Percentiles rank a stretch among this genome's conserved stretches.
Evolutionary conservation across 2,113 vertebrate species (phyloP).

Genomic region (Hyperoodon ampullatus): DNA sequence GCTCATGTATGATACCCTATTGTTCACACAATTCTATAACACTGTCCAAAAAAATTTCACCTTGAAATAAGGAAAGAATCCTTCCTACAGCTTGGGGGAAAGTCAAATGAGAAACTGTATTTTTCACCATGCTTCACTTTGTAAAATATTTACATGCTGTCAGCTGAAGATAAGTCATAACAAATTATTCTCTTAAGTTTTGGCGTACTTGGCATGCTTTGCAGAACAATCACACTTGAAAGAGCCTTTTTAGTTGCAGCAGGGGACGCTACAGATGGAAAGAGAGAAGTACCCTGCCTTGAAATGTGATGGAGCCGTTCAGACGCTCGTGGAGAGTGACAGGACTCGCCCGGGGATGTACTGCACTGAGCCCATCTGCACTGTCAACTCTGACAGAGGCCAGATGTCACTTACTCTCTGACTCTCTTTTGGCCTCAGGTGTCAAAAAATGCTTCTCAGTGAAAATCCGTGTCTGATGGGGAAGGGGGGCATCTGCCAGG

Average conservation of each 20-base stretch:
- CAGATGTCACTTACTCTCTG: not conserved
- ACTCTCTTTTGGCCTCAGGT: not conserved
- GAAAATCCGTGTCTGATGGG: not conserved
- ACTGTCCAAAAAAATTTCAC: not conserved
- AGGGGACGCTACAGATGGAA: slow-evolving; percentile 2
- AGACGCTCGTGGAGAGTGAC: slow-evolving; percentile 63
- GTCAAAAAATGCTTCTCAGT: not conserved
- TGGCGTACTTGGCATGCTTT: not conserved
- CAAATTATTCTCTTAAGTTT: slow-evolving; percentile 35
- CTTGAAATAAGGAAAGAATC: slow-evolving; percentile 46
- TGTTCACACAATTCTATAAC: not conserved
- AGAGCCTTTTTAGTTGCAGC: not conserved
- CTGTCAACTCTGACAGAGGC: not conserved
- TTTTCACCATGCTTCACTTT: slow-evolving; percentile 42
- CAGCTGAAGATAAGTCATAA: slow-evolving; percentile 28
- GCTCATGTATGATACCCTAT: not conserved
- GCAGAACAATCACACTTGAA: not conserved
- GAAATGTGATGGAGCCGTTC: not conserved
- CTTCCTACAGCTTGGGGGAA: not conserved
- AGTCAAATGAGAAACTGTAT: slow-evolving; percentile 60
- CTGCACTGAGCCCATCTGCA: not conserved
- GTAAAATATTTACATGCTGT: slow-evolving; percentile 49
- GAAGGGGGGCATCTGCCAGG: not conserved
- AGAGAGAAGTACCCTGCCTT: not conserved
- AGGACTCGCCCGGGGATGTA: not conserved